A percentile compares a stretch with the other conserved stretches of the same genome.
These are phyloP conservation scores for Istiophorus platypterus DNA, from an alignment of 2,113 vertebrate species.

Conservation along the genomic window DNA sequence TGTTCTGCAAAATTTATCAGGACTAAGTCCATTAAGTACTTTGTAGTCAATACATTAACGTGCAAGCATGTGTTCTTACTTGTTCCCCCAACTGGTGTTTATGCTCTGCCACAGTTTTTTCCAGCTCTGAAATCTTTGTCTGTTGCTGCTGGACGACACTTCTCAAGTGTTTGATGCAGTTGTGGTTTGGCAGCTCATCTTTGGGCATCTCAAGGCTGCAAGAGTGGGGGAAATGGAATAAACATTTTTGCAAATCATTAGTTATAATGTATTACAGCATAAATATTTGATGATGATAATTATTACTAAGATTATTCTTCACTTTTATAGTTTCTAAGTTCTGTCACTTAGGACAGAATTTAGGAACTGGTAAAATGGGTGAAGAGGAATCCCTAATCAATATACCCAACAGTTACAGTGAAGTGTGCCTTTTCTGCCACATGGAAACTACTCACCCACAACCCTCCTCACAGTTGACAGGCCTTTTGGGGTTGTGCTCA, in stretches of 20 bases:
- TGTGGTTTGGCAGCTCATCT: conserved; percentile 95
- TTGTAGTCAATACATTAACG: background rate
- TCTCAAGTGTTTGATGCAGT: conserved; percentile 95
- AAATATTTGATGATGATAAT: background rate
- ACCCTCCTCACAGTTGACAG: conserved; percentile 96
- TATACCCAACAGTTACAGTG: too few relatives aligned
- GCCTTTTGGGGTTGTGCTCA: conserved; percentile 97
- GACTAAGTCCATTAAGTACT: background rate
- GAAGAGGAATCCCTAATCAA: background rate
- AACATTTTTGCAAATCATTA: background rate
- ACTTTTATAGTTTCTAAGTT: too few relatives aligned
- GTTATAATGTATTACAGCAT: background rate
- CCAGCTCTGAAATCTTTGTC: conserved; percentile 93
- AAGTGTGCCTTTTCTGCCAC: background rate
- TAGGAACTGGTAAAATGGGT: background rate
- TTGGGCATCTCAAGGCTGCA: conserved; percentile 97
- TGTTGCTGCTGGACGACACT: conserved; percentile 96
- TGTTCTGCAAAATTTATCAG: background rate
- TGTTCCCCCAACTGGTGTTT: conserved; percentile 97
- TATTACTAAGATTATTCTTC: background rate
- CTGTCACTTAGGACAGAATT: background rate
- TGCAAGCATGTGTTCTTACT: conserved; percentile 75
- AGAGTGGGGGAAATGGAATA: background rate
- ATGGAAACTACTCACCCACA: conserved; percentile 88
- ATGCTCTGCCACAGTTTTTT: conserved; percentile 93